These are phyloP conservation scores for Tupiocoris notatus DNA, from an alignment of 2,888 invertebrate genomes.

Conservation along the genomic window DNA sequence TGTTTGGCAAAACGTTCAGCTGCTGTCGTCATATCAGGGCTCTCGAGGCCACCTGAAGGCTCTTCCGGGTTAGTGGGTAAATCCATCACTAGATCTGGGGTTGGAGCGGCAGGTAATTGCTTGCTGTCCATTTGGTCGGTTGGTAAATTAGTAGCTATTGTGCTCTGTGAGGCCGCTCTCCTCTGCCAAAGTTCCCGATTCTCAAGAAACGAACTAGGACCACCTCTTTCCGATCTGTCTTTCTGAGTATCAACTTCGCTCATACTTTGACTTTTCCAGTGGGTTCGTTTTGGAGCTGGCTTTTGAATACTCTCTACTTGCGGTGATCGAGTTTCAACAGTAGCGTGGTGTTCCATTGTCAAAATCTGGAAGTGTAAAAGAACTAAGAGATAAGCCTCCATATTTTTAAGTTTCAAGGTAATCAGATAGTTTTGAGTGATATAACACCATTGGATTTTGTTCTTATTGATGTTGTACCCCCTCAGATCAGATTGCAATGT, in stretches of 20 bases:
- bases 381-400: too few relatives aligned
- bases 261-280: slow-evolving; percentile 58
- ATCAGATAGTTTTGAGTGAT: too few relatives aligned
- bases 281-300: slow-evolving; percentile 48
- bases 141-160: not conserved
- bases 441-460: too few relatives aligned
- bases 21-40: slow-evolving; percentile 68
- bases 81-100: slow-evolving; percentile 82
- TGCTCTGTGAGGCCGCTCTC: slow-evolving; percentile 60
- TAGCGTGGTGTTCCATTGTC: not conserved
- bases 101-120: slow-evolving; percentile 54
- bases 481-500: too few relatives aligned
- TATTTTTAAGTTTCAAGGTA: too few relatives aligned
- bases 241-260: slow-evolving; percentile 52
- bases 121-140: not conserved
- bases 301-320: slow-evolving; percentile 8
- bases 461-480: too few relatives aligned
- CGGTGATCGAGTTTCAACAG: not conserved
- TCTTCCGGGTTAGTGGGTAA: slow-evolving; percentile 61
- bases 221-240: slow-evolving; percentile 47
- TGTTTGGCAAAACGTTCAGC: slow-evolving; percentile 77
- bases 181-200: slow-evolving; percentile 65
- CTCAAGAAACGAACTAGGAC: slow-evolving; percentile 54
- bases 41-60: slow-evolving; percentile 55
- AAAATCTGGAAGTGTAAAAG: too few relatives aligned